These are phyloP conservation scores for Galerucella calmariensis DNA, from an alignment of 2,888 invertebrate genomes.

Conservation along the genomic window DNA sequence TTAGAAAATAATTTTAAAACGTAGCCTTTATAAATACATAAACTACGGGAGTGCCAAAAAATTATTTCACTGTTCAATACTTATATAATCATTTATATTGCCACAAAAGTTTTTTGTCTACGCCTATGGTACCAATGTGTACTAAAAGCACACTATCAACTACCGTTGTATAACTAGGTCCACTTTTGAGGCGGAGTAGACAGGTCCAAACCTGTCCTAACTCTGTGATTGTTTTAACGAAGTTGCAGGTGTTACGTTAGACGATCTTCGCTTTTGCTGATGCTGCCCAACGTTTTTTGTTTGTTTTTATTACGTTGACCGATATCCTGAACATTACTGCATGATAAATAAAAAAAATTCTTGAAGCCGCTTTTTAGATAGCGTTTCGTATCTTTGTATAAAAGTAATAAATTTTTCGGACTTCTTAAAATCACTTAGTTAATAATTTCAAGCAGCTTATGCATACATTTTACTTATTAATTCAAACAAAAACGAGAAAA, in stretches of 20 bases:
- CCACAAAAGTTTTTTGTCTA: neutral
- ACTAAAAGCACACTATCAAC: constrained; percentile 41
- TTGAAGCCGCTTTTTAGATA: neutral
- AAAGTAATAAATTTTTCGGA: neutral
- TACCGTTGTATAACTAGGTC: constrained; percentile 42
- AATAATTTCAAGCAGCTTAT: neutral
- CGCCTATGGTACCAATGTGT: constrained; percentile 19
- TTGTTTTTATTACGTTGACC: constrained; percentile 24
- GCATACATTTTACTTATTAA: no score
- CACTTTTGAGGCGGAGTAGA: constrained; percentile 50
- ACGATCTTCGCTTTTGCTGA: constrained; percentile 41
- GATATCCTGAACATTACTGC: constrained; percentile 36
- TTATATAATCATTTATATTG: neutral
- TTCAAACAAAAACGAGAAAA: no score
- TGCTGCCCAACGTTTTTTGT: constrained; percentile 17
- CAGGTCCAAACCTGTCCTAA: constrained; percentile 62
- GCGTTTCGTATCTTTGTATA: neutral
- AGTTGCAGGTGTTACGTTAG: constrained; percentile 58
- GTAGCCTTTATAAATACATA: no score
- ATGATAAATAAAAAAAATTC: constrained; percentile 20
- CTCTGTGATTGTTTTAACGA: constrained; percentile 53
- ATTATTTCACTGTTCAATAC: no score
- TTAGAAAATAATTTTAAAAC: no score
- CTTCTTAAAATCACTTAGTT: neutral
- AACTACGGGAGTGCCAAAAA: no score